These are phyloP conservation scores for Sthenelais limicola DNA, from an alignment of 2,888 invertebrate genomes.

Conservation along the genomic window DNA sequence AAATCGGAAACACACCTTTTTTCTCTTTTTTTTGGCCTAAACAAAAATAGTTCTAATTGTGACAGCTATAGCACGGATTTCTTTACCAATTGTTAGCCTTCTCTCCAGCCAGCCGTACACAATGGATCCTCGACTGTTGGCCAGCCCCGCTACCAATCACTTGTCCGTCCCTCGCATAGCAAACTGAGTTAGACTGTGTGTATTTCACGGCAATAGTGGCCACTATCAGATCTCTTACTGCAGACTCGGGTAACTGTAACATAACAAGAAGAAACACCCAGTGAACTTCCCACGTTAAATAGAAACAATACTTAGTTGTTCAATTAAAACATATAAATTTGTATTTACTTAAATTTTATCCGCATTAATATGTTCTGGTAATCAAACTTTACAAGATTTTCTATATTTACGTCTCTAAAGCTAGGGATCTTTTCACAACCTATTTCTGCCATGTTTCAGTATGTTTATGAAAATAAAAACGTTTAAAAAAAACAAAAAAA, in stretches of 20 bases:
- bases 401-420: no score
- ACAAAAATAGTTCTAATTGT: no score
- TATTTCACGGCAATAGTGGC: constrained; percentile 97
- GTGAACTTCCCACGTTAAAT: not conserved
- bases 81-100: constrained; percentile 94
- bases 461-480: no score
- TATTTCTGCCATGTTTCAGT: no score
- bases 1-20: no score
- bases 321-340: not conserved
- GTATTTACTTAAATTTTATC: not conserved
- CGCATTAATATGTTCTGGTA: not conserved
- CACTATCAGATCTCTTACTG: constrained; percentile 91
- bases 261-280: not conserved
- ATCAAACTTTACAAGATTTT: no score
- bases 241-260: constrained; percentile 79
- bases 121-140: constrained; percentile 98
- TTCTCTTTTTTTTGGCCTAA: no score
- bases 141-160: constrained; percentile 97
- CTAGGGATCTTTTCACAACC: no score
- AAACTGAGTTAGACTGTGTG: constrained; percentile 98
- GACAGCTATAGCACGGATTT: no score
- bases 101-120: constrained; percentile 95
- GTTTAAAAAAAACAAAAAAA: no score
- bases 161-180: constrained; percentile 91
- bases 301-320: not conserved